Evolutionary conservation across 2,113 vertebrate species (phyloP), one percentile per base, ranked within the genome.

Genomic region (Cnemophilus loriae): DNA sequence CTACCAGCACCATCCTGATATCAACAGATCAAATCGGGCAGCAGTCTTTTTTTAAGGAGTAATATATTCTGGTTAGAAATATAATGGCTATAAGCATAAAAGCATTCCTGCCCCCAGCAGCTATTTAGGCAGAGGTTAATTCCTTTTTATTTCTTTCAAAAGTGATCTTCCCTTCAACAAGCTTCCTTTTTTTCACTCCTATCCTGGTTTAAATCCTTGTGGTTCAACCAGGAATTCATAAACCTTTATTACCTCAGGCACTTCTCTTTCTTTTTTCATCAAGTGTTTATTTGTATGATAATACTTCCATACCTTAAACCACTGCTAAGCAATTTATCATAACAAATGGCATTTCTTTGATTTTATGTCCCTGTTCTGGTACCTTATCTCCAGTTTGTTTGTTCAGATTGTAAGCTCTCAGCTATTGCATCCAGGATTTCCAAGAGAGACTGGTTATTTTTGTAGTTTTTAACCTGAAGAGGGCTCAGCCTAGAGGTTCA

Each of bases 261-360:
- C 47, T 89, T 85, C 60, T 68, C 71, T 41, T 82, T 93, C 63
- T 93, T 59, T n/a, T 94, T 87, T 93, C 90, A 94, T 89, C 83
- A 86, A 56, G 41, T 90, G n/a, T 94, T 95, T 94, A 88, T 97
- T 96, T 96, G 60, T 89, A 88, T 88, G 87, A 42, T 86, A 90
- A 94, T 89, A 86, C 19, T 75, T 86, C 79, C 67, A 28, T 78
- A 77, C 14, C 32, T 88, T 78, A 80, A 95, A 90, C 60, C 56
- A 87, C 85, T 64, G 27, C 27, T 83, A 61, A 89, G 44, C 32
- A 37, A 84, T 94, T 88, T 80, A 70, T 86, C 79, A 90, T 90
- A 89, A 78, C 78, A 95, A 96, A 81, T 81, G 76, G 9, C 14
- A 78, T 63, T 92, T 93, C 35, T 70, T 93, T 87, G 64, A 59